phyloP scores from a whole-genome alignment of 2,797 vertebrate species.

The Mus caroli region DNA sequence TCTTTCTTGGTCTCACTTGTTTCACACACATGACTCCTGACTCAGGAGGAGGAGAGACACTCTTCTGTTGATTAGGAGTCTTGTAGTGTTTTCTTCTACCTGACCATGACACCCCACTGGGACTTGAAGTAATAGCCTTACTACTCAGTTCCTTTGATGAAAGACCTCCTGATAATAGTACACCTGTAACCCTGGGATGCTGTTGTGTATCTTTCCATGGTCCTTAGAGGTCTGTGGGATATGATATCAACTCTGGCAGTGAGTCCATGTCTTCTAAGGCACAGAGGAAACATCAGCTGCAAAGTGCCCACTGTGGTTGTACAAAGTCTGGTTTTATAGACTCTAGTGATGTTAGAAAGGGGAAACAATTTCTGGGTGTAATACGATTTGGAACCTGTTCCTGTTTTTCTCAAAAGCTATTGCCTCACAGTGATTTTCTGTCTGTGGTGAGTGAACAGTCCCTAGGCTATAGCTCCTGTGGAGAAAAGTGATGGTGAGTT shows the following conservation, averaged over 20 bases:
- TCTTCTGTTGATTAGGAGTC: neutral
- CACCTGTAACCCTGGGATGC: neutral
- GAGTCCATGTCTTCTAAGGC: neutral
- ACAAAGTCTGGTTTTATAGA: conserved; percentile 39
- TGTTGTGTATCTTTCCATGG: rapidly evolving
- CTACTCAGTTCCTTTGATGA: neutral
- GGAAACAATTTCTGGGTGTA: conserved; percentile 48
- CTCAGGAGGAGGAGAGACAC: neutral
- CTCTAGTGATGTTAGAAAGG: conserved; percentile 35
- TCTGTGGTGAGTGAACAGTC: conserved; percentile 51
- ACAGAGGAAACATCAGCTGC: neutral
- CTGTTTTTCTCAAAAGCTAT: conserved; percentile 61
- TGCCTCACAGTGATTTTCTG: conserved; percentile 66
- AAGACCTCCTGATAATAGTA: neutral
- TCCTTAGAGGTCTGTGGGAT: neutral
- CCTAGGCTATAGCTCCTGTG: neutral
- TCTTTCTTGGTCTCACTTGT: neutral
- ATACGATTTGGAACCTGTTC: conserved; percentile 55
- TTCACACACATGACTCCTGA: neutral
- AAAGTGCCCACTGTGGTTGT: neutral
- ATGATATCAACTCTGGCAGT: too few relatives aligned
- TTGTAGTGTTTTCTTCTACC: neutral
- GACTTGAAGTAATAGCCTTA: rapidly evolving
- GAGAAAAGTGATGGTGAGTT: neutral
- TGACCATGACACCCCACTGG: rapidly evolving